phyloP scores from a whole-genome alignment of 1,140 invertebrate genomes.

The Caenorhabditis briggsae region DNA sequence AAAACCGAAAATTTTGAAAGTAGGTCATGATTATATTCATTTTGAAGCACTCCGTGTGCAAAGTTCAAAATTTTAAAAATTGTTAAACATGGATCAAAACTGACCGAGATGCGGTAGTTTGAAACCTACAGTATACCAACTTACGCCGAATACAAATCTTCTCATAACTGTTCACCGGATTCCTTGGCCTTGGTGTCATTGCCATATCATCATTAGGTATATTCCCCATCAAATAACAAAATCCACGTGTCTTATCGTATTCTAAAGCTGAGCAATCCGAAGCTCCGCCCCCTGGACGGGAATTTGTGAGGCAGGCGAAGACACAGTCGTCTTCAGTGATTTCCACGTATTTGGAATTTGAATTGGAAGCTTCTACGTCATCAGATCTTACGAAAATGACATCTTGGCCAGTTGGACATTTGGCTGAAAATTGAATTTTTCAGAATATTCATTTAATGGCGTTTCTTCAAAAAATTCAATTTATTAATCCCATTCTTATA shows the following conservation, averaged over 20 bases:
- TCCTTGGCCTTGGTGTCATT: constrained; percentile 24
- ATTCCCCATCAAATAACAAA: constrained; percentile 21
- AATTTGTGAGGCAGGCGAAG: constrained; percentile 10
- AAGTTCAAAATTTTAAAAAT: too few relatives aligned
- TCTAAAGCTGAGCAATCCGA: constrained; percentile 20
- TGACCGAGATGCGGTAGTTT: too few relatives aligned
- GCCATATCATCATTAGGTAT: neutral
- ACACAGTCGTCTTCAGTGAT: constrained; percentile 34
- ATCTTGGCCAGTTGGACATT: neutral
- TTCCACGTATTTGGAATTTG: neutral
- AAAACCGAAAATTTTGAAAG: neutral
- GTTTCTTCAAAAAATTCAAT: too few relatives aligned
- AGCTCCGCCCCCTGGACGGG: constrained; percentile 17
- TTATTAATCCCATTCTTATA: too few relatives aligned
- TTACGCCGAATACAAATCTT: constrained; percentile 35
- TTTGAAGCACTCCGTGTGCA: too few relatives aligned
- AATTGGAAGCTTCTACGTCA: neutral
- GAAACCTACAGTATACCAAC: neutral
- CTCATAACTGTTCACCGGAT: constrained; percentile 37
- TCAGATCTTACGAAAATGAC: constrained; percentile 7
- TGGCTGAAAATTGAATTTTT: too few relatives aligned
- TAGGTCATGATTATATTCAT: too few relatives aligned
- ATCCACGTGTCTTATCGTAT: constrained; percentile 42
- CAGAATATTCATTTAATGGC: neutral
- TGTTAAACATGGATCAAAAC: too few relatives aligned